Base-by-base conservation (phyloP, 2,113 vertebrate species). In the Sinocyclocheilus maitianheensis region DNA sequence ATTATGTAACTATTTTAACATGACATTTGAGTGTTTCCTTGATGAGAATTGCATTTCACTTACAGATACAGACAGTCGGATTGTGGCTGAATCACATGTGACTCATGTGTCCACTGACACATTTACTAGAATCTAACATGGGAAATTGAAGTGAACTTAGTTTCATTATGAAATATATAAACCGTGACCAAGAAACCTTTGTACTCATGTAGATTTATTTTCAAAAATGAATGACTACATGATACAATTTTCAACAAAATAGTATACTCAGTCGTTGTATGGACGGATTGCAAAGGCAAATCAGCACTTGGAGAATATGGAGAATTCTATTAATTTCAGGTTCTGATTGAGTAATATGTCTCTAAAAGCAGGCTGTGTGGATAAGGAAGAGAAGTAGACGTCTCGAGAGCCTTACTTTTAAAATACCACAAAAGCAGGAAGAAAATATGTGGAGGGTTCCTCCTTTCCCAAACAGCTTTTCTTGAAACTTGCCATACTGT, bases 341-440 rank as follows among this genome's bases (percentile, higher is more conserved):
- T 89, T 90, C 77, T 81, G 84, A 92, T 90, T 92, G 88, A 51
- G 90, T 88, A 93, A 93, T 89, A 81, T 71, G n/a, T 86, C 91
- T 90, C 72, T 22, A 37, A 84, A 85, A 76, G 85, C 48, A 77
- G 67, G 82, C 81, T 79, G 43, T 71, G 60, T 26, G 83, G 80
- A 87, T 83, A 58, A n/a, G 86, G 85, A 88, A 86, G 58, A 87
- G 58, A 43, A 85, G 71, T 63, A 88, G 82, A 84, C 81, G 83
- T 88, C 55, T 80, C 72, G 37, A 83, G 60, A 87, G 53, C 76
- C 34, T 67, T 40, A 67, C 58, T 79, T 86, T 84, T 72, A 88
- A 90, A 91, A 88, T 89, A 89, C 88, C 48, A 80, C 87, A 51
- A 55, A 86, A 89, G 84, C 78, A 88, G 86, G 89, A 89, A 92